Percentiles rank a stretch among this genome's conserved stretches.
These are phyloP conservation scores for Cathartes aura DNA, from an alignment of 2,113 vertebrate species.

Conservation along the genomic window DNA sequence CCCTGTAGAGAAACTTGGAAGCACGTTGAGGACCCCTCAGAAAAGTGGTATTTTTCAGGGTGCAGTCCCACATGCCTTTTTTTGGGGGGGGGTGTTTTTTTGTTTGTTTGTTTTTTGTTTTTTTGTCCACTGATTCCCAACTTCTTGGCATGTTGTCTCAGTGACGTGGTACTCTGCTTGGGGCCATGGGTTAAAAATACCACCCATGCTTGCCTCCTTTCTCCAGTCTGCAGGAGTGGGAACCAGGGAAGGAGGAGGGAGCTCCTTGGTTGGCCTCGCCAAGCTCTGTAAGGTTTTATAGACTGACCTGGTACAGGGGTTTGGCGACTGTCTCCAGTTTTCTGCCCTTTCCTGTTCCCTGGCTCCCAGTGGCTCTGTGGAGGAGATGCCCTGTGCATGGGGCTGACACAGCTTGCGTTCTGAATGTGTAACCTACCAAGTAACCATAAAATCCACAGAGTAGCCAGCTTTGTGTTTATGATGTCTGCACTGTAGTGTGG, in stretches of 20 bases:
- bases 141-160: not conserved
- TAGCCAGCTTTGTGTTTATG: not conserved
- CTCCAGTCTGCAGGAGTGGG: not conserved
- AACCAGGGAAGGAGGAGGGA: not conserved
- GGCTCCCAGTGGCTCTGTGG: not conserved
- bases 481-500: not conserved
- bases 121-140: rapidly evolving
- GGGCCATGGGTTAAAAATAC: not conserved
- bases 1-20: not conserved
- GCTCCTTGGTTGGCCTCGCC: not conserved
- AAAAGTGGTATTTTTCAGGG: not conserved
- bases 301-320: rapidly evolving
- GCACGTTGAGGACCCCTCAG: not conserved
- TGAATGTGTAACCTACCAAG: rapidly evolving
- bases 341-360: not conserved
- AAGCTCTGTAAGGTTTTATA: rapidly evolving
- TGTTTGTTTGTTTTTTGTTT: too few relatives aligned
- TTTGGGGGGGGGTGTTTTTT: not conserved
- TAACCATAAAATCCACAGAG: not conserved
- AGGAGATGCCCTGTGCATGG: rapidly evolving
- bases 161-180: not conserved
- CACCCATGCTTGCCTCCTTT: rapidly evolving
- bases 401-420: not conserved
- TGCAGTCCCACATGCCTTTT: rapidly evolving
- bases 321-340: not conserved